phyloP scores from a whole-genome alignment of 2,888 invertebrate species.

The Minunthozetes semirufus region DNA sequence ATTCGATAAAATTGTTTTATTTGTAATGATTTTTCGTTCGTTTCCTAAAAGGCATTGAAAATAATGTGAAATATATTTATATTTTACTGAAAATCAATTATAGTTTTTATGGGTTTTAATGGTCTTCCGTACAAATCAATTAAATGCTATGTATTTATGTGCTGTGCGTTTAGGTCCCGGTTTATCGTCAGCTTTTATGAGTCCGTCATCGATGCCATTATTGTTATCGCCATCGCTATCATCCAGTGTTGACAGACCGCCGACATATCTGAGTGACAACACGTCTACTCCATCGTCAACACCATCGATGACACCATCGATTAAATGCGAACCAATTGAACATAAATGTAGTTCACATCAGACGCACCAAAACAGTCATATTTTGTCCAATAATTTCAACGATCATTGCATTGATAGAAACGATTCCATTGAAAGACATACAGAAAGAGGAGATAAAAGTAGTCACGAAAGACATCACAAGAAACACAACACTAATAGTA shows the following conservation, averaged over 20 bases:
- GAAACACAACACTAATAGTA: not conserved
- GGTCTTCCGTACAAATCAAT: not conserved
- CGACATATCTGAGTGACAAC: conserved; percentile 25
- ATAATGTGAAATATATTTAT: not conserved
- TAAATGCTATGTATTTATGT: not conserved
- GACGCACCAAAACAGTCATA: not conserved
- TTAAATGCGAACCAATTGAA: conserved; percentile 20
- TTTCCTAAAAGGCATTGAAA: not conserved
- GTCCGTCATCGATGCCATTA: conserved; percentile 28
- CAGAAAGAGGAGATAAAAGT: not conserved
- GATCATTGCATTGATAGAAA: not conserved
- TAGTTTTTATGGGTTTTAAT: not conserved
- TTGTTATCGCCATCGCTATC: conserved; percentile 14
- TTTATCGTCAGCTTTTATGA: conserved; percentile 18
- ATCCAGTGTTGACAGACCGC: conserved; percentile 23
- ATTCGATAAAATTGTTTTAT: not conserved
- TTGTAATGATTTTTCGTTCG: not conserved
- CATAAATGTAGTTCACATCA: not conserved
- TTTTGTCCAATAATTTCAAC: not conserved
- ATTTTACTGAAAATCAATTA: not conserved
- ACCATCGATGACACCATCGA: conserved; percentile 22
- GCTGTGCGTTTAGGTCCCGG: conserved; percentile 5
- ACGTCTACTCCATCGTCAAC: not conserved
- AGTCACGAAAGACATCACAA: not conserved
- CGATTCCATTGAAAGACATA: not conserved